Conservation (phyloP, 2,113 vertebrate species). For the Mastomys natalensis region DNA sequence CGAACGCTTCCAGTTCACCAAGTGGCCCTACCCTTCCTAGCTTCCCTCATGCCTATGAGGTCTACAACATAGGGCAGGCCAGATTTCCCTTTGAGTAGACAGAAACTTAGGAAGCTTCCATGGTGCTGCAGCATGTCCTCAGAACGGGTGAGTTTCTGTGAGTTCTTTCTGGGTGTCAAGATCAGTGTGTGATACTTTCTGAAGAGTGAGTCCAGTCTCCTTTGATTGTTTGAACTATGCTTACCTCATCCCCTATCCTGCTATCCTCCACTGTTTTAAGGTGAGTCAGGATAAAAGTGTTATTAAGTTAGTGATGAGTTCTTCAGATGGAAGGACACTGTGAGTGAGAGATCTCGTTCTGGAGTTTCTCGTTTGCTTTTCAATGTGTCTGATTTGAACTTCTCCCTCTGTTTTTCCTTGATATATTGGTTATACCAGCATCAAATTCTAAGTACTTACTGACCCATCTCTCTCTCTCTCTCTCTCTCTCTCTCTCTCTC, state of each 20-base stretch:
- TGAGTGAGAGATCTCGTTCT: neutral
- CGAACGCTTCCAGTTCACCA: neutral
- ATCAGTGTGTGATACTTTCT: neutral
- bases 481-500: neutral
- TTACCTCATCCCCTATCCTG: neutral
- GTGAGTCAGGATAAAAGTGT: neutral
- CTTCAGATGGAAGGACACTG: neutral
- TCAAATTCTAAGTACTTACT: neutral
- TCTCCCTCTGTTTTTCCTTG: neutral
- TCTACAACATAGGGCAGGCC: neutral
- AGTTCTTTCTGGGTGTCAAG: neutral
- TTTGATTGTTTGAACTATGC: no score
- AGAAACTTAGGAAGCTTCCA: neutral
- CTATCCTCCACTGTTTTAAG: neutral
- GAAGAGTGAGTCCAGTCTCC: neutral
- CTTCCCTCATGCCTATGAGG: rapidly evolving
- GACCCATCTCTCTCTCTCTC: neutral
- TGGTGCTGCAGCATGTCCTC: neutral
- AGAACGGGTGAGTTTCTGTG: no score
- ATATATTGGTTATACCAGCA: neutral
- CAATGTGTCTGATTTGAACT: neutral
- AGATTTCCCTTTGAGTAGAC: neutral
- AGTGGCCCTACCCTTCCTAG: no score
- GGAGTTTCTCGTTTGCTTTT: neutral
- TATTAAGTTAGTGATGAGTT: neutral